A percentile compares a stretch with the other conserved stretches of the same genome.
These are phyloP conservation scores for Ahaetulla prasina DNA, from an alignment of 2,113 vertebrate genomes.

Conservation along the genomic window DNA sequence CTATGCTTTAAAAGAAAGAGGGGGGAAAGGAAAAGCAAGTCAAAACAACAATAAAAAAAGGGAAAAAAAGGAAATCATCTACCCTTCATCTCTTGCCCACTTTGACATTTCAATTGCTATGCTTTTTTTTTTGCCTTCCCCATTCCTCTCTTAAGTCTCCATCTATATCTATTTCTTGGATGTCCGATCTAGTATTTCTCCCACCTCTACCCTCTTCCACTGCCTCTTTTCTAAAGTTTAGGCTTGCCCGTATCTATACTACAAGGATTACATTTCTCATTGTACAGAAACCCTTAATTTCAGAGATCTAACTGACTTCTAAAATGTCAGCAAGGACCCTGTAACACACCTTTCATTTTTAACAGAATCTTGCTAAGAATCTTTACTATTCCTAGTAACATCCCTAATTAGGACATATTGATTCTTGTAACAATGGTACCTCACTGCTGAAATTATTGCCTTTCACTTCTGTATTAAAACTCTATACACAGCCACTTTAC, in stretches of 20 bases:
- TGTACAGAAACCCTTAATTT: constrained; percentile 31
- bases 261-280: constrained; percentile 16
- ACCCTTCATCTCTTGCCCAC: too few relatives aligned
- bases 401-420: neutral
- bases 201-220: too few relatives aligned
- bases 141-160: too few relatives aligned
- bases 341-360: constrained; percentile 39
- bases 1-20: too few relatives aligned
- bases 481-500: neutral
- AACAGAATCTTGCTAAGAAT: constrained; percentile 28
- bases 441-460: neutral
- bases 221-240: neutral
- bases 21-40: too few relatives aligned
- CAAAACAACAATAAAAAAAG: too few relatives aligned
- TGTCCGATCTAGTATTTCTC: too few relatives aligned
- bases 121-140: too few relatives aligned
- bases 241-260: constrained; percentile 36
- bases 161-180: too few relatives aligned
- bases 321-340: constrained; percentile 1
- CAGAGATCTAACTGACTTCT: neutral
- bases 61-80: too few relatives aligned
- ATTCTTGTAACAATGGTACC: constrained; percentile 4
- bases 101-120: too few relatives aligned
- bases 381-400: constrained; percentile 16
- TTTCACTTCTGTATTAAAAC: neutral